A percentile compares a stretch with the other conserved stretches of the same genome.
These are phyloP conservation scores for Embidobia sp. DNA, from an alignment of 2,888 invertebrate genomes.

Conservation along the genomic window DNA sequence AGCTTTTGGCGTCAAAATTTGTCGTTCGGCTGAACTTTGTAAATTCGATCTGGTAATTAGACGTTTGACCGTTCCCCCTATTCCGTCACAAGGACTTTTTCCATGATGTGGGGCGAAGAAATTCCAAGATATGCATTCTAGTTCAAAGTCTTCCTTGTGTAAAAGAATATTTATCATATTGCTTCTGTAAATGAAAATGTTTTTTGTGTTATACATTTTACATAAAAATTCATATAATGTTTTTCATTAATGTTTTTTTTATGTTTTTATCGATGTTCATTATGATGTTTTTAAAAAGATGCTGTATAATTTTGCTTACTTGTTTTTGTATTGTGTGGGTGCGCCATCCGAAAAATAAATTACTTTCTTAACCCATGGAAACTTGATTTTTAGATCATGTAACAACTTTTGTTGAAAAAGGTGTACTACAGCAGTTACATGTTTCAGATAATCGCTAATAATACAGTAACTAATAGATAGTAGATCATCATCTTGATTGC, in stretches of 20 bases:
- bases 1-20: background rate
- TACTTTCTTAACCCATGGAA: slow-evolving; percentile 30
- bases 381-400: slow-evolving; percentile 11
- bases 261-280: background rate
- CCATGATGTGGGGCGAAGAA: slow-evolving; percentile 12
- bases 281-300: too few species aligned
- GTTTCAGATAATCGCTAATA: slow-evolving; percentile 15
- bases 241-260: too few species aligned
- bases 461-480: slow-evolving; percentile 32
- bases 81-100: slow-evolving; percentile 7
- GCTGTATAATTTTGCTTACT: slow-evolving; percentile 16
- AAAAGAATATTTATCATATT: slow-evolving; percentile 4
- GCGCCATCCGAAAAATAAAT: slow-evolving; percentile 36
- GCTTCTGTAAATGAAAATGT: background rate
- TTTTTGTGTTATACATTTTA: too few species aligned
- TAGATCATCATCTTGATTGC: slow-evolving; percentile 8
- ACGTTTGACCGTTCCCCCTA: background rate
- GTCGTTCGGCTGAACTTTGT: background rate
- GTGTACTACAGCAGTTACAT: slow-evolving; percentile 18
- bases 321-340: slow-evolving; percentile 26
- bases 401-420: slow-evolving; percentile 23
- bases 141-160: slow-evolving; percentile 1
- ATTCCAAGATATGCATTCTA: slow-evolving; percentile 4
- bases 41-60: background rate
- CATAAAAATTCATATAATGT: too few species aligned